Percentiles rank a stretch among this genome's conserved stretches.
phyloP scores from a whole-genome alignment of 2,113 vertebrate genomes.

The Oryzias curvinotus region DNA sequence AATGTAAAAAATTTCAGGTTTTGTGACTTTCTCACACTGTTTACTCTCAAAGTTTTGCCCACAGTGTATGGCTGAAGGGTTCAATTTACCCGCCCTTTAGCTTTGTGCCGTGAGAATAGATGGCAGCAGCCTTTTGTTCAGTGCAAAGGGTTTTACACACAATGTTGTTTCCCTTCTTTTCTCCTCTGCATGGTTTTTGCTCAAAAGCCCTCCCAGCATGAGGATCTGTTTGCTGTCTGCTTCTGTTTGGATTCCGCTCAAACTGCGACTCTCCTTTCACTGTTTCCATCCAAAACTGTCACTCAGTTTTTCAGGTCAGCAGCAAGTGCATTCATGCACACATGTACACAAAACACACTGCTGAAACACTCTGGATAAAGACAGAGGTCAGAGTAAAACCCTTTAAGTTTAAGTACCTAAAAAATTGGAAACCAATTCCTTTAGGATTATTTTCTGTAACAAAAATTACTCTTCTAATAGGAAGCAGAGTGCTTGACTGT shows the following conservation, averaged over 20 bases:
- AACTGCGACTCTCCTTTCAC: conserved; percentile 52
- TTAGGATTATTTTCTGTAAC: too few relatives aligned
- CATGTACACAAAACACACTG: conserved; percentile 25
- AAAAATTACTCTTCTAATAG: too few relatives aligned
- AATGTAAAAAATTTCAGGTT: conserved; percentile 25
- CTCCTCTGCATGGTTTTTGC: conserved; percentile 19
- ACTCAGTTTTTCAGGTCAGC: conserved; percentile 55
- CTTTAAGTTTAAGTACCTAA: too few relatives aligned
- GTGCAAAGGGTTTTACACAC: conserved; percentile 17
- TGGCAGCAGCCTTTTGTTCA: conserved; percentile 29
- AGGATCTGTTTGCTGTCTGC: conserved; percentile 50
- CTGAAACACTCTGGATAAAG: conserved; percentile 14
- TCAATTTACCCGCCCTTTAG: conserved; percentile 13
- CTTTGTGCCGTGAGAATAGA: conserved; percentile 6
- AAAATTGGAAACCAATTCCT: too few relatives aligned
- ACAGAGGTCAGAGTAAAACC: not conserved
- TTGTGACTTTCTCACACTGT: conserved; percentile 41
- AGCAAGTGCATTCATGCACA: conserved; percentile 28
- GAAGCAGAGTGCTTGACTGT: too few relatives aligned
- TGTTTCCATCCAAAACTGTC: conserved; percentile 60
- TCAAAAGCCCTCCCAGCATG: conserved; percentile 38
- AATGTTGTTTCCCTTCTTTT: conserved; percentile 26
- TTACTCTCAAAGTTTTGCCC: conserved; percentile 34
- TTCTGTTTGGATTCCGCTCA: conserved; percentile 47
- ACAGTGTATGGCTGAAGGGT: conserved; percentile 25